A percentile compares a stretch with the other conserved stretches of the same genome.
Evolutionary conservation across 2,113 vertebrate genomes (phyloP).

Genomic region (Elaphurus davidianus): DNA sequence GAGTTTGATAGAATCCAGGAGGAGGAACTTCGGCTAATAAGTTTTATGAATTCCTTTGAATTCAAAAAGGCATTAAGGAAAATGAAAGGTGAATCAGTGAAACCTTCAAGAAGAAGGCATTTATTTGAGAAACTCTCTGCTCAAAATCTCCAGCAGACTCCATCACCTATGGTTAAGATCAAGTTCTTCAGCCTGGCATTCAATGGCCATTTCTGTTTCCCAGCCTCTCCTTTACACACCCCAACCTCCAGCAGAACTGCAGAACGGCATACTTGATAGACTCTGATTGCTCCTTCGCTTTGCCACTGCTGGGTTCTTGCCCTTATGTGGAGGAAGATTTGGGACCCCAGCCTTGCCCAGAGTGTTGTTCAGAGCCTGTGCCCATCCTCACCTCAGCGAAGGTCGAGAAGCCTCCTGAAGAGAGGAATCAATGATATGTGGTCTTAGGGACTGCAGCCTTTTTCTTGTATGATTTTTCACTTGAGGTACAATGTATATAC

Average conservation of each 20-base stretch:
- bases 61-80: not conserved
- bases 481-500: not conserved
- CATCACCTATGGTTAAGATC: not conserved
- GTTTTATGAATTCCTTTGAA: slow-evolving; percentile 2
- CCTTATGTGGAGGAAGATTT: not conserved
- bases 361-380: not conserved
- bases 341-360: not conserved
- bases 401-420: not conserved
- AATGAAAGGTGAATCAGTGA: not conserved
- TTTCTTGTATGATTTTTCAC: not conserved
- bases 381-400: not conserved
- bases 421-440: not conserved
- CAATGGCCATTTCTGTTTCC: not conserved
- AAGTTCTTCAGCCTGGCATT: not conserved
- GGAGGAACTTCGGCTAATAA: not conserved
- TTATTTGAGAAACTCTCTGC: not conserved
- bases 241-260: not conserved
- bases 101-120: not conserved
- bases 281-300: not conserved
- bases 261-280: not conserved
- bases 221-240: not conserved
- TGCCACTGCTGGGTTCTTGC: not conserved
- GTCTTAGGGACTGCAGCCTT: not conserved
- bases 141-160: not conserved
- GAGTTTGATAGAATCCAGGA: not conserved